These are phyloP conservation scores for Hipparchia sbordonii DNA, from an alignment of 2,888 invertebrate genomes.

Conservation along the genomic window DNA sequence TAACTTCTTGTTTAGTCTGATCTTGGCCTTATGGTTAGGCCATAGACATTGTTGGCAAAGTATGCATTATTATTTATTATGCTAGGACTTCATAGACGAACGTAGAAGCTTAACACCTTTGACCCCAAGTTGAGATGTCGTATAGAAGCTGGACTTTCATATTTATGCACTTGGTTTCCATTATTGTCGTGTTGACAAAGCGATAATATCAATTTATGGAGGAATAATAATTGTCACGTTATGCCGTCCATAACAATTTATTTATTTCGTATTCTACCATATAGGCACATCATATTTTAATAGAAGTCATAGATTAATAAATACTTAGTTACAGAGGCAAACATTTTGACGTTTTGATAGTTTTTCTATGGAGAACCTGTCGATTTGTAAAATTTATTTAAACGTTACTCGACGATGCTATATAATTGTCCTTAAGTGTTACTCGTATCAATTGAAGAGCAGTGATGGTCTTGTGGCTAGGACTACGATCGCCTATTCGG, in stretches of 20 bases:
- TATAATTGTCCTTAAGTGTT: too few species aligned
- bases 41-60: conserved; percentile 1
- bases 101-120: conserved; percentile 10
- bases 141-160: conserved; percentile 1
- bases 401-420: too few species aligned
- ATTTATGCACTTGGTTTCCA: conserved; percentile 13
- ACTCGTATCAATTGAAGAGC: too few species aligned
- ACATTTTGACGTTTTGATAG: neutral
- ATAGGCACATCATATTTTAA: neutral
- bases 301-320: conserved; percentile 14
- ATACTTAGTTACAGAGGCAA: conserved; percentile 2
- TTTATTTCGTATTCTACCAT: conserved; percentile 1
- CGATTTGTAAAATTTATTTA: too few species aligned
- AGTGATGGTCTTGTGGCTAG: too few species aligned
- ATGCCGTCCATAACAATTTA: neutral
- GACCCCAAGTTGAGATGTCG: neutral
- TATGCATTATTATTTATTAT: conserved; percentile 11
- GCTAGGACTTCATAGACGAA: conserved; percentile 1
- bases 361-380: too few species aligned
- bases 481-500: too few species aligned
- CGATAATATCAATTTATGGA: conserved; percentile 17
- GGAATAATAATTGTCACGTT: conserved; percentile 13
- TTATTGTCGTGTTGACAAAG: conserved; percentile 20
- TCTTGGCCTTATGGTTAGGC: neutral
- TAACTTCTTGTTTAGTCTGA: neutral